Evolutionary conservation across 2,113 vertebrate genomes (phyloP).

Genomic region (Erythrolamprus reginae): DNA sequence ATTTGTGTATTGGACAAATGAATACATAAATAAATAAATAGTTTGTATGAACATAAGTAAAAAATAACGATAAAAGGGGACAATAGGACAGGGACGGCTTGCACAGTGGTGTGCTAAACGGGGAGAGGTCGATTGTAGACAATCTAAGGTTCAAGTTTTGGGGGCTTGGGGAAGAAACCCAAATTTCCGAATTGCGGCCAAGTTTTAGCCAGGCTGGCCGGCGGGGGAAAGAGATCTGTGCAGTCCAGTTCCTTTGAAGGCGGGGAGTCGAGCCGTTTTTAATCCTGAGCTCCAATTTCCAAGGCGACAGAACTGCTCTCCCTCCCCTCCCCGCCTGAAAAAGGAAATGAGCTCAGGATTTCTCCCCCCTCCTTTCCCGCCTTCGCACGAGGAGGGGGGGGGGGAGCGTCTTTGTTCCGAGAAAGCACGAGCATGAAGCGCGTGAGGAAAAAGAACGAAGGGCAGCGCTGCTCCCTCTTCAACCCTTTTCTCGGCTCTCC

Average conservation of each 20-base stretch:
- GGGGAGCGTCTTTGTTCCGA: neutral
- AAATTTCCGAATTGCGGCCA: no score
- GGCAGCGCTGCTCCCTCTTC: neutral
- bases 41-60: no score
- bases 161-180: no score
- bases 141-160: no score
- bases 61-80: no score
- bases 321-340: neutral
- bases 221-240: neutral
- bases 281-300: neutral
- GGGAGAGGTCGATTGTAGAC: no score
- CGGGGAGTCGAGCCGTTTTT: neutral
- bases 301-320: neutral
- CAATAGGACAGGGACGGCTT: no score
- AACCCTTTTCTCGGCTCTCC: neutral
- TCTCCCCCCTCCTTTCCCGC: neutral
- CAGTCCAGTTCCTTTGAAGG: neutral
- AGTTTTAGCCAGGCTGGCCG: neutral
- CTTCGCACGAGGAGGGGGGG: neutral
- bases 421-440: neutral
- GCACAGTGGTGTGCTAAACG: no score
- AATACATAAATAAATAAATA: no score
- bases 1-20: no score
- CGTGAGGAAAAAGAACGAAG: neutral
- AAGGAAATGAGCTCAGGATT: neutral